These are phyloP conservation scores for Aleiodes alternator DNA, from an alignment of 2,888 invertebrate species.

Conservation along the genomic window DNA sequence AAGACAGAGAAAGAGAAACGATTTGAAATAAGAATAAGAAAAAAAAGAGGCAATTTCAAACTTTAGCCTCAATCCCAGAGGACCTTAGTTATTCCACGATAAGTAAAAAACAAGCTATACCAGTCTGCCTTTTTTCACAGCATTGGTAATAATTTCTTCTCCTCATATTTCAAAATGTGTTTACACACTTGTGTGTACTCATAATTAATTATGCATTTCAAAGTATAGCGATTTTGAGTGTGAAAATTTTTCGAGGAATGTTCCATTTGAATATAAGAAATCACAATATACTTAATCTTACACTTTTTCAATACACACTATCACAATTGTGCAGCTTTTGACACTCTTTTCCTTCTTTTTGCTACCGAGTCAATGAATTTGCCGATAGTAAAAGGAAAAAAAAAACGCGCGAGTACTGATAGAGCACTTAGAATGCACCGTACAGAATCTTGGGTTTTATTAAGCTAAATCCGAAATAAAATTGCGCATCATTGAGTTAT, in stretches of 20 bases:
- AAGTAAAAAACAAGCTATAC: conserved; percentile 6
- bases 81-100: conserved; percentile 39
- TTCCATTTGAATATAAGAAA: too few relatives aligned
- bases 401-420: background rate
- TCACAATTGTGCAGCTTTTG: background rate
- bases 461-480: background rate
- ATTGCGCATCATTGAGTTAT: background rate
- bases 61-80: conserved; percentile 53
- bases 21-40: conserved; percentile 26
- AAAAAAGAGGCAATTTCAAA: conserved; percentile 28
- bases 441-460: conserved; percentile 9
- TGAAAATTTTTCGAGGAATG: background rate
- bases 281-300: too few relatives aligned
- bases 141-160: background rate
- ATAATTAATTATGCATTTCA: background rate
- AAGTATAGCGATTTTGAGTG: too few relatives aligned
- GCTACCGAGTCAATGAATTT: conserved; percentile 23
- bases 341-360: background rate
- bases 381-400: background rate
- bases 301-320: background rate
- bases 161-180: conserved; percentile 14
- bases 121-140: background rate
- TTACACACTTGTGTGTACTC: conserved; percentile 13
- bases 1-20: conserved; percentile 14
- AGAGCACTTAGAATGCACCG: background rate